Evolutionary conservation across 2,888 invertebrate species (phyloP).

Genomic region (Latrodectus elegans): DNA sequence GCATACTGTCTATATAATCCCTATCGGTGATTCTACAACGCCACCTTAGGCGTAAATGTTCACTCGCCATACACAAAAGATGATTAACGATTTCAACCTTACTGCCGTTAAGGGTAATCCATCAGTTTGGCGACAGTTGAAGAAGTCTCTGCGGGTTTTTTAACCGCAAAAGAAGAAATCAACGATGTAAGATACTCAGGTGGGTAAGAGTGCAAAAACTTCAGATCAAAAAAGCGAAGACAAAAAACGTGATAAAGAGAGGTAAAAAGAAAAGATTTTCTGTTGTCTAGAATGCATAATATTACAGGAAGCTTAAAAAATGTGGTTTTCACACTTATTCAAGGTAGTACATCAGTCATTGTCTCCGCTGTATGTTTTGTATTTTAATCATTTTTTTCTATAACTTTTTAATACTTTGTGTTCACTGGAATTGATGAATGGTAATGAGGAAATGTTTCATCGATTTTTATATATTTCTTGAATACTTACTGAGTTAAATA

Average conservation of each 20-base stretch:
- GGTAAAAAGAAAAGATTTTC: conserved; percentile 25
- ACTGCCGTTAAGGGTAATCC: conserved; percentile 52
- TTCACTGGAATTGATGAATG: no score
- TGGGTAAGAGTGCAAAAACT: conserved; percentile 29
- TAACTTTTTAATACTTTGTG: no score
- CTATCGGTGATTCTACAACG: conserved; percentile 33
- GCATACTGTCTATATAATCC: conserved; percentile 43
- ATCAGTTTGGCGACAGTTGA: conserved; percentile 40
- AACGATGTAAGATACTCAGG: conserved; percentile 18
- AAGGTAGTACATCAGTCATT: background rate
- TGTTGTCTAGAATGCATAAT: conserved; percentile 46
- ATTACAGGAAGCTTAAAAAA: background rate
- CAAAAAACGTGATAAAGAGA: conserved; percentile 26
- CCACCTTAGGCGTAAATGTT: conserved; percentile 34
- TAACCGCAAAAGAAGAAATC: conserved; percentile 35
- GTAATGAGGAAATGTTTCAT: no score
- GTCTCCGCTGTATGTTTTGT: background rate
- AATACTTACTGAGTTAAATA: no score
- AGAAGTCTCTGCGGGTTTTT: conserved; percentile 47
- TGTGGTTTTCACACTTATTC: background rate
- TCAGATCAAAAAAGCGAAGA: conserved; percentile 9
- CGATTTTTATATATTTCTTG: no score
- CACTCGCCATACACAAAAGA: conserved; percentile 41
- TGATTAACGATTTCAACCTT: conserved; percentile 53
- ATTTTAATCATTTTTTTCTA: background rate